These are phyloP conservation scores for Epinephelus coioides DNA, from an alignment of 2,797 vertebrate genomes.

Conservation along the genomic window DNA sequence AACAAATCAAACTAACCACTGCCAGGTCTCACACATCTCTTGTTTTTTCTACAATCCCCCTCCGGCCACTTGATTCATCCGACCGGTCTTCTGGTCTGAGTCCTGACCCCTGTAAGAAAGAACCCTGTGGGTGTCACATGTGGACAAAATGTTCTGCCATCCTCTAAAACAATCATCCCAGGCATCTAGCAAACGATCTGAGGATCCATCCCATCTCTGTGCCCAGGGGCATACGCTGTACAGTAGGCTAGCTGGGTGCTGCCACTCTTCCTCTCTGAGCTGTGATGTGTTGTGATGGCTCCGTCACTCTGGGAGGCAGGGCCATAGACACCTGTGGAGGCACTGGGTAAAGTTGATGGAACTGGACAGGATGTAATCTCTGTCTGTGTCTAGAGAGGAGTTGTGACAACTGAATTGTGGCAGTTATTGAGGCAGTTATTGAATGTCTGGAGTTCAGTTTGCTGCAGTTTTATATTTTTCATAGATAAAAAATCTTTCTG, in stretches of 20 bases:
- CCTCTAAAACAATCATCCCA: conserved; percentile 62
- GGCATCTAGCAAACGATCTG: conserved; percentile 73
- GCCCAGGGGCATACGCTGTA: conserved; percentile 54
- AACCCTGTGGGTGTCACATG: conserved; percentile 58
- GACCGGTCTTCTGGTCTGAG: conserved; percentile 40
- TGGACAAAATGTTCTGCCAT: conserved; percentile 68
- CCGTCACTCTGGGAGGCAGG: conserved; percentile 72
- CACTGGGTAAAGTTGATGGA: conserved; percentile 66
- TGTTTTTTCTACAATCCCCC: conserved; percentile 46
- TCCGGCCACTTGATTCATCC: conserved; percentile 52
- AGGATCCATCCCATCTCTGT: conserved; percentile 55
- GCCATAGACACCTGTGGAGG: conserved; percentile 82
- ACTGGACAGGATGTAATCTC: conserved; percentile 73
- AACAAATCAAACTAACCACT: conserved; percentile 61
- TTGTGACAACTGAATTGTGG: conserved; percentile 6
- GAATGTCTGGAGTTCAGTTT: neutral
- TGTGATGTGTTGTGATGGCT: conserved; percentile 84
- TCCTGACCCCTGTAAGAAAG: conserved; percentile 65
- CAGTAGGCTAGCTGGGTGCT: conserved; percentile 73
- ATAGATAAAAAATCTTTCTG: neutral
- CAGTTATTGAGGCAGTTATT: conserved; percentile 8
- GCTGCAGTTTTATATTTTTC: conserved; percentile 1
- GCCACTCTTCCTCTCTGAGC: conserved; percentile 76
- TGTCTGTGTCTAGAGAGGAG: conserved; percentile 14
- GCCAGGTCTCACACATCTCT: conserved; percentile 59